Evolutionary conservation across 2,797 vertebrate species (phyloP).

Genomic region (Psittacula derbiana): DNA sequence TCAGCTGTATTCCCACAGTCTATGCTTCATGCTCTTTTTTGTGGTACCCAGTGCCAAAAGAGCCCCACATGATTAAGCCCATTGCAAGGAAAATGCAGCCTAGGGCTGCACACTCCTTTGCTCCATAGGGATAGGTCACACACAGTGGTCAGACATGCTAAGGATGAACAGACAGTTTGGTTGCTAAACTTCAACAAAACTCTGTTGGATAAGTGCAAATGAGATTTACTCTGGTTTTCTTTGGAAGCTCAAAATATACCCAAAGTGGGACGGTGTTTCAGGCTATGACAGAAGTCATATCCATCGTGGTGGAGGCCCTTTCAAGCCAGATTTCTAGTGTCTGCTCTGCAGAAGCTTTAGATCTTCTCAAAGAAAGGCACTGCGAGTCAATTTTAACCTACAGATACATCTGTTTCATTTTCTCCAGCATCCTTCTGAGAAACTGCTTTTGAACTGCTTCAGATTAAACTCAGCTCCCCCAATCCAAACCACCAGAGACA

Average conservation of each 20-base stretch:
- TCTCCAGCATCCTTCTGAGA: not conserved
- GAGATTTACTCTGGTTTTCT: not conserved
- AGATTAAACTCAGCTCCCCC: not conserved
- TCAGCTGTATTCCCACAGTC: not conserved
- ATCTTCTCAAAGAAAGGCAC: not conserved
- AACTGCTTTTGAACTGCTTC: not conserved
- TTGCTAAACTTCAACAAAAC: not conserved
- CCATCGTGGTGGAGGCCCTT: not conserved
- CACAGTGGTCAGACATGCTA: not conserved
- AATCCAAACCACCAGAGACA: not conserved
- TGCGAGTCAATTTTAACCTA: conserved; percentile 30
- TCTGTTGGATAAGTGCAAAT: not conserved
- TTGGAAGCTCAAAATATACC: not conserved
- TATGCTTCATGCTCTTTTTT: not conserved
- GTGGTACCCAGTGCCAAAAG: not conserved
- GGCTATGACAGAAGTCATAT: not conserved
- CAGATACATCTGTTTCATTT: conserved; percentile 37
- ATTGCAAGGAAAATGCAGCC: not conserved
- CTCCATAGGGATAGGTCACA: accelerated
- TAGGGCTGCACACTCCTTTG: not conserved
- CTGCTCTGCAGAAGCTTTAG: conserved; percentile 2
- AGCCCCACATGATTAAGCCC: accelerated
- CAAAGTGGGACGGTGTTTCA: not conserved
- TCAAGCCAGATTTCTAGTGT: conserved; percentile 28
- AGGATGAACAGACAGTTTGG: not conserved